phyloP scores from a whole-genome alignment of 2,888 invertebrate species.

The Kuschelorhynchus macadamiae region DNA sequence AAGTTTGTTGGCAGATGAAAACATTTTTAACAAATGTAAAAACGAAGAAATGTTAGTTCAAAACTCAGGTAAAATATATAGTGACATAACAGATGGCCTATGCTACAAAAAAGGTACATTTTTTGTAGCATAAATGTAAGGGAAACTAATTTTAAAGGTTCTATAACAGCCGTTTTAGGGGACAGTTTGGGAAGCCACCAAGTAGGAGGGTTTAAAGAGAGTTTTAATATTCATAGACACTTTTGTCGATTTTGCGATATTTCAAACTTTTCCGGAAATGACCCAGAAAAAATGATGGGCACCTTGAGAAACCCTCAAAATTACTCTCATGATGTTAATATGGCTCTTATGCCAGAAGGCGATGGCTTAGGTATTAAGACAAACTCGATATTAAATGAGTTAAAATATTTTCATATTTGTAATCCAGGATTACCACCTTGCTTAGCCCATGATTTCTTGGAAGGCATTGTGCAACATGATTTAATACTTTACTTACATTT shows the following conservation, averaged over 20 bases:
- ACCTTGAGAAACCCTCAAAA: not conserved
- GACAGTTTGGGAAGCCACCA: slow-evolving; percentile 58
- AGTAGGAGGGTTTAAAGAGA: slow-evolving; percentile 58
- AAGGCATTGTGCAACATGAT: slow-evolving; percentile 17
- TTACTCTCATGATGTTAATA: slow-evolving; percentile 7
- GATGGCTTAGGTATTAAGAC: slow-evolving; percentile 38
- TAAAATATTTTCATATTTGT: slow-evolving; percentile 50
- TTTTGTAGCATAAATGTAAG: slow-evolving; percentile 37
- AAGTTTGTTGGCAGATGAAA: not conserved
- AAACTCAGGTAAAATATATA: not conserved
- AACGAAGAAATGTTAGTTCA: not conserved
- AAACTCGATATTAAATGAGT: slow-evolving; percentile 50
- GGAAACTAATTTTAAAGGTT: slow-evolving; percentile 47
- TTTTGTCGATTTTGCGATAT: slow-evolving; percentile 52
- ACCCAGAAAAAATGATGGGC: not conserved
- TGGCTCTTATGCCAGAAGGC: not conserved
- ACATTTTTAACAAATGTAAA: not conserved
- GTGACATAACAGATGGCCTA: slow-evolving; percentile 1
- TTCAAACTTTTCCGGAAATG: not conserved
- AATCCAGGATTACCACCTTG: slow-evolving; percentile 51
- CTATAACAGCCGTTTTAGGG: slow-evolving; percentile 54
- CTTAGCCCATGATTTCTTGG: slow-evolving; percentile 50
- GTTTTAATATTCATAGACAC: slow-evolving; percentile 51
- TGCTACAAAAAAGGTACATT: not conserved
- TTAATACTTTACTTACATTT: slow-evolving; percentile 44